phyloP scores from a whole-genome alignment of 2,888 invertebrate species.

The Temnothorax unifasciatus region DNA sequence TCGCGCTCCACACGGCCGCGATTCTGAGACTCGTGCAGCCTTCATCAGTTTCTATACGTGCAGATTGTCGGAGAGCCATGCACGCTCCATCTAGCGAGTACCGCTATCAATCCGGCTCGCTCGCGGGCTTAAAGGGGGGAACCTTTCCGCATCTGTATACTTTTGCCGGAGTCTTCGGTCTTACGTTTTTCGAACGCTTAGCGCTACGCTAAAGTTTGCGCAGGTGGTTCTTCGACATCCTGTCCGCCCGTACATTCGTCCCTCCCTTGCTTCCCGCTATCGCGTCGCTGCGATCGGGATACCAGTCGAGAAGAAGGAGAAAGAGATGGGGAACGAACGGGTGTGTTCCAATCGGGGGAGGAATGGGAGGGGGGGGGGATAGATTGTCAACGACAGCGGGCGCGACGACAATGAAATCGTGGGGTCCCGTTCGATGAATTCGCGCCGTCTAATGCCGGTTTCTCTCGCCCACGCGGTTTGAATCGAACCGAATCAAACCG shows the following conservation, averaged over 20 bases:
- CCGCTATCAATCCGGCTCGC: conserved; percentile 4
- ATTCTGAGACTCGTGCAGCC: neutral
- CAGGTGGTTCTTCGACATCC: neutral
- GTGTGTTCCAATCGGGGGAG: neutral
- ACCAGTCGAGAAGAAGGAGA: neutral
- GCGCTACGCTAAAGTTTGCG: neutral
- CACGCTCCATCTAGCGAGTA: conserved; percentile 17
- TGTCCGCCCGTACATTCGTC: neutral
- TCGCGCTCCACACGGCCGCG: neutral
- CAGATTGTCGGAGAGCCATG: neutral
- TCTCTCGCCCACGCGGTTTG: conserved; percentile 18
- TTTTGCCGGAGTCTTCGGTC: neutral
- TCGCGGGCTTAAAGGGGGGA: neutral
- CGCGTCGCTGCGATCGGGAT: conserved; percentile 13
- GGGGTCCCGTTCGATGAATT: conserved; percentile 37
- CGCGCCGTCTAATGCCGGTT: conserved; percentile 42
- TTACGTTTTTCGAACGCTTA: conserved; percentile 11
- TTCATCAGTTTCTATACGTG: conserved; percentile 1
- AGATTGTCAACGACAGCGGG: conserved; percentile 24
- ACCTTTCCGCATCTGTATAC: neutral
- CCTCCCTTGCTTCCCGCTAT: conserved; percentile 42
- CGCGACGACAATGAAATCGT: conserved; percentile 48
- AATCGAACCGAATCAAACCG: conserved; percentile 4
- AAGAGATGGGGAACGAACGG: neutral
- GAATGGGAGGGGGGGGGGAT: neutral